Conservation (phyloP, 2,888 invertebrate species). For the Parthenolecanium corni region DNA sequence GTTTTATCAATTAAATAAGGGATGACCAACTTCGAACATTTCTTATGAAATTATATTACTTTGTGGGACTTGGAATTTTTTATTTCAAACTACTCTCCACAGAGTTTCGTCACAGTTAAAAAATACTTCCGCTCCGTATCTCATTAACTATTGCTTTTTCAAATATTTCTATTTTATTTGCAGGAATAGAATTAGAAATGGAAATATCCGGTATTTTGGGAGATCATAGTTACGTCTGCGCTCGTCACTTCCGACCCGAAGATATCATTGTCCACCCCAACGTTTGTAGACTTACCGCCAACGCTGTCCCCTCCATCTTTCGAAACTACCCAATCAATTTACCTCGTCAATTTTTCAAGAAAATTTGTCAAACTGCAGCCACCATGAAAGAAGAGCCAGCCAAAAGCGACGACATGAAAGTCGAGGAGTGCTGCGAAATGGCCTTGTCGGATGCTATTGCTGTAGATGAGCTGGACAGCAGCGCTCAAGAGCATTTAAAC, state of each 20-base stretch:
- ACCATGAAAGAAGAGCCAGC: neutral
- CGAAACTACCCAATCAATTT: conserved; percentile 8
- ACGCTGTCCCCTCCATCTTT: conserved; percentile 16
- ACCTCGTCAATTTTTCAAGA: conserved; percentile 20
- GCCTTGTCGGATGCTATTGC: neutral
- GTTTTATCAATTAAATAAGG: no score
- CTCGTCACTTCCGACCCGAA: conserved; percentile 15
- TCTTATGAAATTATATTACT: no score
- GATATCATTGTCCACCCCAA: conserved; percentile 20
- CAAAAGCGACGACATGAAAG: neutral
- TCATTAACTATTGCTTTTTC: neutral
- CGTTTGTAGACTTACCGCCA: conserved; percentile 7
- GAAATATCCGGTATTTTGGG: conserved; percentile 14
- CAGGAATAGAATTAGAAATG: conserved; percentile 21
- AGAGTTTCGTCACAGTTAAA: neutral
- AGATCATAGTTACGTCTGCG: conserved; percentile 20
- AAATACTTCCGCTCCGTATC: neutral
- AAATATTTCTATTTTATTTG: neutral
- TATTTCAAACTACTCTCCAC: neutral
- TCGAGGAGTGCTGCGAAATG: neutral
- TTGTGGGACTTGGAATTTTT: neutral
- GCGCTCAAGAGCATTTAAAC: neutral
- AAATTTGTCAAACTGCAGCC: conserved; percentile 8
- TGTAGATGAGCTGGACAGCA: neutral
- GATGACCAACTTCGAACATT: no score